Evolutionary conservation across 2,113 vertebrate species (phyloP), one percentile per base, ranked within the genome.

Genomic region (Clarias magur): DNA sequence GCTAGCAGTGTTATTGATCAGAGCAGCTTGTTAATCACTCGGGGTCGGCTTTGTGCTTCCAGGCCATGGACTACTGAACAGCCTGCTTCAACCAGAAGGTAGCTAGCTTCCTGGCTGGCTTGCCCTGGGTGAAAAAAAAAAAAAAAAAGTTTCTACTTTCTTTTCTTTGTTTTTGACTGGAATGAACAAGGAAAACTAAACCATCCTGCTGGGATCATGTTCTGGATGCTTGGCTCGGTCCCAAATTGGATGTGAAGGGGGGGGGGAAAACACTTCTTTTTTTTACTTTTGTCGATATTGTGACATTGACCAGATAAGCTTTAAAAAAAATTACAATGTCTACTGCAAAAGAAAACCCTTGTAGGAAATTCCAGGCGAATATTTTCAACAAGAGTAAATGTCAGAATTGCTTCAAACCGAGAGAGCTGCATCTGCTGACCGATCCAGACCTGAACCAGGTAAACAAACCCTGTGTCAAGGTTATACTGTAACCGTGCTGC

Each of bases 311-410:
- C 19, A 53, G 67, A 72, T 53, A 57, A 82, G 60, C 56, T 19
- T 21, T 70, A n/a, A n/a, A n/a, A 6, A 72, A n/a, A 13, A n/a
- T 3, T 68, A 95, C 83, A 8, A 96, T 96, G 95, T 95, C 95
- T 91, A 38, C 92, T 78, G 93, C 93, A 0, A 96, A 96, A 89
- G 95, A 96, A 91, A 96, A 94, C 86, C 89, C 95, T 27, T 96
- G 96, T 75, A 94, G 96, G 89, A 96, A 96, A 91, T 96, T 96
- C 85, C 96, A 96, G 88, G 95, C 96, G 34, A 96, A 96, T 91
- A 96, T 96, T 91, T 96, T 96, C 89, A 96, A 96, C 88, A 96
- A 96, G 90, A 96, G 95, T 85, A 96, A 96, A 94, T 96, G 96
- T 94, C 96, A 96, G 90, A 96, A 96, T 91, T 96, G 96, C 92